phyloP scores from a whole-genome alignment of 2,113 vertebrate genomes.

The Arvicanthis niloticus region DNA sequence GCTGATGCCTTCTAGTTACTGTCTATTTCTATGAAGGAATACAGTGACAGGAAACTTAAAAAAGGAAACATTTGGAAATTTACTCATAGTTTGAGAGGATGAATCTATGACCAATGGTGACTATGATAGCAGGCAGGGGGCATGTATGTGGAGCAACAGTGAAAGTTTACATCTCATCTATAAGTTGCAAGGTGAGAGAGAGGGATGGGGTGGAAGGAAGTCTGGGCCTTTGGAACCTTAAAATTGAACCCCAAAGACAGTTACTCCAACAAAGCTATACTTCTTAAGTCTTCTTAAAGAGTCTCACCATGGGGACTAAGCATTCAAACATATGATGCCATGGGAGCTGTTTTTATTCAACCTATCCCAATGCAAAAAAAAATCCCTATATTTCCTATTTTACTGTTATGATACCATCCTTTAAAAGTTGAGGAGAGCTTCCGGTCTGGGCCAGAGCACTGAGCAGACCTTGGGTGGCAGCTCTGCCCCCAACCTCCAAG shows the following conservation, averaged over 20 bases:
- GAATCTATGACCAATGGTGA: not conserved
- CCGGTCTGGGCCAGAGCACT: too few species aligned
- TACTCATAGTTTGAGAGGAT: not conserved
- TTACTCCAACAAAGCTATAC: not conserved
- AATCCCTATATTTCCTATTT: not conserved
- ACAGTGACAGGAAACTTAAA: not conserved
- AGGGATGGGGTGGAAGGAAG: too few species aligned
- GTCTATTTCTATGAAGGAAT: not conserved
- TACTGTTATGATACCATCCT: not conserved
- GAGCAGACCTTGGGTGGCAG: too few species aligned
- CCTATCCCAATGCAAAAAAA: not conserved
- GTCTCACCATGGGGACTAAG: not conserved
- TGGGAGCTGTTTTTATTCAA: not conserved
- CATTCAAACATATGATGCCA: not conserved
- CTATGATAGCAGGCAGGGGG: not conserved
- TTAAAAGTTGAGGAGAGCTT: too few species aligned
- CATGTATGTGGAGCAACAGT: not conserved
- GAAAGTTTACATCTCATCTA: not conserved
- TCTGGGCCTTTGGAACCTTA: not conserved
- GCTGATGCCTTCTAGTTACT: not conserved
- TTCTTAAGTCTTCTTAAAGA: not conserved
- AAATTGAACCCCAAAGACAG: not conserved
- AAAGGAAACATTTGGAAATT: not conserved
- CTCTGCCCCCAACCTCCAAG: too few species aligned
- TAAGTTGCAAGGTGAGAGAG: not conserved